Evolutionary conservation across 2,113 vertebrate genomes (phyloP).

Genomic region (Barnardius zonarius): DNA sequence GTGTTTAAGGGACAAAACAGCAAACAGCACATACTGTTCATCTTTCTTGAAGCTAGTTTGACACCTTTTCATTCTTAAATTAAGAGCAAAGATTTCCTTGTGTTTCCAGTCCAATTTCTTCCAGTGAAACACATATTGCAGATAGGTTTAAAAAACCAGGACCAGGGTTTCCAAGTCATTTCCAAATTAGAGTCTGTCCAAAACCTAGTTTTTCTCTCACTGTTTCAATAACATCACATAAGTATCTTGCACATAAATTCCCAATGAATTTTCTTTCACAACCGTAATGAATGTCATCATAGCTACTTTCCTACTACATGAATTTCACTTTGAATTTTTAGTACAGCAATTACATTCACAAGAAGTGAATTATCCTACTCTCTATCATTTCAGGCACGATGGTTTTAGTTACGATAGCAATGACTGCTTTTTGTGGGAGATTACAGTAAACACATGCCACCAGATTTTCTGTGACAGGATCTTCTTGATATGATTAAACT

Average conservation of each 20-base stretch:
- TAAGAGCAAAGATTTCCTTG: constrained; percentile 2
- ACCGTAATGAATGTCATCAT: constrained; percentile 4
- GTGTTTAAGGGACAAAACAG: neutral
- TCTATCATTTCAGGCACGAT: constrained; percentile 12
- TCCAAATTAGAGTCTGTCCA: neutral
- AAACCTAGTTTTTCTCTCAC: neutral
- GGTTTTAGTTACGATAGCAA: neutral
- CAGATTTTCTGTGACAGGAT: neutral
- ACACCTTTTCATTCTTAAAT: neutral
- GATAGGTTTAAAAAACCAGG: neutral
- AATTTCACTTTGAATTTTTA: constrained; percentile 28
- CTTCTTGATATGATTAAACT: neutral
- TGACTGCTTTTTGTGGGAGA: neutral
- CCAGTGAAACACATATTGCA: neutral
- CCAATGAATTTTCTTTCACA: neutral
- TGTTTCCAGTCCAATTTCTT: constrained; percentile 10
- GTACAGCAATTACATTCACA: constrained; percentile 17
- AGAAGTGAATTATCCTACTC: constrained; percentile 35
- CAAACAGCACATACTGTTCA: neutral
- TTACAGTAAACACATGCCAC: neutral
- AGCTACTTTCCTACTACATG: neutral
- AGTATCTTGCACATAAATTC: neutral
- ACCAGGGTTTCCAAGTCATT: neutral
- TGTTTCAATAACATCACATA: neutral
- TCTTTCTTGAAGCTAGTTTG: neutral